Percentiles rank a stretch among this genome's conserved stretches.
These are phyloP conservation scores for Taxidea taxus DNA, from an alignment of 2,113 vertebrate species.

Conservation along the genomic window DNA sequence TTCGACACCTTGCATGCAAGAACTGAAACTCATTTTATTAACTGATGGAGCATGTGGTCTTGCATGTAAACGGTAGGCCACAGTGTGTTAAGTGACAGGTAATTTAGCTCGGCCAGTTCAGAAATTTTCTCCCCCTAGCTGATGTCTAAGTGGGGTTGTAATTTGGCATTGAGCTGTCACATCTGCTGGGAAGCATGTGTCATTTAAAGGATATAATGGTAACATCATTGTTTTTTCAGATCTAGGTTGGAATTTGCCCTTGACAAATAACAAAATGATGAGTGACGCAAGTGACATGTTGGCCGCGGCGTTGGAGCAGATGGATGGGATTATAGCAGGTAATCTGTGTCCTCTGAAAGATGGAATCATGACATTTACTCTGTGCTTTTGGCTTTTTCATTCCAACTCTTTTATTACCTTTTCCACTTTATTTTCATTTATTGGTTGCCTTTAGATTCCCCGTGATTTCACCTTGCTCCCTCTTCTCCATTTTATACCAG, in stretches of 20 bases:
- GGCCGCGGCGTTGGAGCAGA: slow-evolving; percentile 97
- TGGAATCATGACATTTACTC: not conserved
- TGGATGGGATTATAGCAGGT: slow-evolving; percentile 99
- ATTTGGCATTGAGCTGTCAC: slow-evolving; percentile 30
- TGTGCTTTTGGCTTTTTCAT: not conserved
- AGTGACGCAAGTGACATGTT: slow-evolving; percentile 99
- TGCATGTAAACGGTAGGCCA: not conserved
- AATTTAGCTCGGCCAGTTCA: not conserved
- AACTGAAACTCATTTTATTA: not conserved
- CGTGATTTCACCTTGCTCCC: not conserved
- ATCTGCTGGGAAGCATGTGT: not conserved
- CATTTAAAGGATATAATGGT: slow-evolving; percentile 17
- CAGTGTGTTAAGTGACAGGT: not conserved
- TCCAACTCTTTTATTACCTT: not conserved
- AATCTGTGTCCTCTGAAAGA: not conserved
- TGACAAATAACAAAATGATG: slow-evolving; percentile 90
- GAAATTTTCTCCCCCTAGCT: not conserved
- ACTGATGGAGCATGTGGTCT: not conserved
- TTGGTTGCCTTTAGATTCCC: not conserved
- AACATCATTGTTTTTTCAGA: not conserved
- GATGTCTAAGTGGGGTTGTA: not conserved
- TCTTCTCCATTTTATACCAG: not conserved
- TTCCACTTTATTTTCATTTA: not conserved
- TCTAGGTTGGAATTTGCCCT: slow-evolving; percentile 53
- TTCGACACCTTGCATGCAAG: not conserved